Base-by-base conservation (phyloP, 2,888 invertebrate genomes). In the Xestia sexstrigata region DNA sequence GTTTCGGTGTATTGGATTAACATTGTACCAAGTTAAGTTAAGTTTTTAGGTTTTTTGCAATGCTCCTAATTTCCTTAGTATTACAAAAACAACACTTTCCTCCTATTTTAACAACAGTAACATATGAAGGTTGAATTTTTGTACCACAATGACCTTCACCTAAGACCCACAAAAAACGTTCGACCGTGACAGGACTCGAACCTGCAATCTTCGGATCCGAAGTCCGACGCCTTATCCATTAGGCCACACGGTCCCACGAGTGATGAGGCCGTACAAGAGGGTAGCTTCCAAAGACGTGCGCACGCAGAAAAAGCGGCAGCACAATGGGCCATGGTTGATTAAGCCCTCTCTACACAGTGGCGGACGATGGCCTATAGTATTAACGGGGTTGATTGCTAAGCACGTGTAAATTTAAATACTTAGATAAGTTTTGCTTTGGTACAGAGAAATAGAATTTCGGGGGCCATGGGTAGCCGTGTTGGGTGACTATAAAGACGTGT, bases 151-250 rank as follows among this genome's bases (percentile, higher is more conserved):
- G 3, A 65, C 49, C 78, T 35, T 49, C 11, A 58, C n/a, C 23
- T 17, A 6, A 45, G 17, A 80, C 26, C 35, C n/a, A 62, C 83
- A 83, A 83, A 83, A 83, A 83, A 30, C 23, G 15, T 52, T 78
- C 97, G 97, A 97, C 97, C 97, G 97, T 97, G 97, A 97, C 97
- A 97, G 97, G 97, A 97, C 97, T 97, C 97, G 97, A 97, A 97
- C 97, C 97, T 97, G 97, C 97, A 97, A 97, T 97, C 97, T 97
- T 97, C 97, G 97, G 97, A 97, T 97, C 97, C 97, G 97, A 97
- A 97, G 97, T 97, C 97, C 97, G 97, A 97, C 97, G 97, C 97
- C 97, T 97, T 97, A 97, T 97, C 97, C 97, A 97, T 97, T 97
- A 97, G 97, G 97, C 97, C 97, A 97, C 97, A 97, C 97, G 97